Base-by-base conservation (phyloP, 1,140 invertebrate genomes). In the Danaus plexippus region DNA sequence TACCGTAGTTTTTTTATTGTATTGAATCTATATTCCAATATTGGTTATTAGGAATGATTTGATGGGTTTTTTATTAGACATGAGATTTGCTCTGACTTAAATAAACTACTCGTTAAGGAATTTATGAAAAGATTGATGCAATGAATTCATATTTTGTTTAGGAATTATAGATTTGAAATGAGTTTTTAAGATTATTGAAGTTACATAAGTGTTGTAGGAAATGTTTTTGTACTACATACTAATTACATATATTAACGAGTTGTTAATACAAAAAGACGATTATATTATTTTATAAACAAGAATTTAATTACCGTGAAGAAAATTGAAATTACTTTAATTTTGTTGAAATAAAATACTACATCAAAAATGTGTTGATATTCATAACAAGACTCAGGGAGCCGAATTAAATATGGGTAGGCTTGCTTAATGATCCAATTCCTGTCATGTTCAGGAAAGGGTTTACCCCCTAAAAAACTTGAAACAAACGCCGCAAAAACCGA, bases 391-490 rank as follows among this genome's bases (percentile, higher is more conserved):
- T 56, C 67, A 63, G 73, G 80, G 66, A 67, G 67, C 61, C 67
- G 71, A 72, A 75, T 79, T 80, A 77, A 81, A 77, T 80, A 59
- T 56, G 58, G 52, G 74, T 81, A 80, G 79, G 73, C 80, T 71
- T 75, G 80, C 72, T 86, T 86, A 86, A 86, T 86, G 83, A 86
- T 86, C 83, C 80, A 84, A 86, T 86, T 86, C 80, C 80, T 83
- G 83, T 84, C 80, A 84, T 86, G 80, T 83, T 77, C 83, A 86
- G 83, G 77, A 86, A 86, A 86, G 79, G 83, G 83, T 81, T 86
- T 76, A 73, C 77, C 80, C 80, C 83, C 80, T 86, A 81, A 86
- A 86, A 86, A 86, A 84, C 83, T 86, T 86, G 83, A 81, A 86
- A 86, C 83, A 86, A 86, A 80, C 83, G 71, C 80, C 79, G 83